Evolutionary conservation across 2,888 invertebrate species (phyloP).

Genomic region (Camponotus fellah): DNA sequence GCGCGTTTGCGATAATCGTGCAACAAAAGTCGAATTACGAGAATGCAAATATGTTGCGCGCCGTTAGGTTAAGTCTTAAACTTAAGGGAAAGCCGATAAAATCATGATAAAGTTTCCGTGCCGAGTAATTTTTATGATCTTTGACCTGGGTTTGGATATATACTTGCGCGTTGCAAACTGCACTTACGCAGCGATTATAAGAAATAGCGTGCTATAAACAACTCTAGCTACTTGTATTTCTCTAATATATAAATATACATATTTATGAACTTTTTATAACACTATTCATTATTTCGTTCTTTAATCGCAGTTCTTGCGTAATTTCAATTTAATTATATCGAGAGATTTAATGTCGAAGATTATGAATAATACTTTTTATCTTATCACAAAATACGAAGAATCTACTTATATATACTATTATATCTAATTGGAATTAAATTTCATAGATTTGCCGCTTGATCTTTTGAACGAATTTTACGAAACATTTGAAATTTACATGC

Average conservation of each 20-base stretch:
- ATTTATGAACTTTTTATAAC: not conserved
- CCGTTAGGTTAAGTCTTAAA: not conserved
- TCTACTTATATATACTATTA: no score
- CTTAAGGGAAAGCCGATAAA: not conserved
- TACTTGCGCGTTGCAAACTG: not conserved
- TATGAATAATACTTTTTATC: not conserved
- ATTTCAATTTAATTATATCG: not conserved
- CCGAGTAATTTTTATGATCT: conserved; percentile 18
- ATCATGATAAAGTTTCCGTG: conserved; percentile 10
- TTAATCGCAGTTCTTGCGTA: not conserved
- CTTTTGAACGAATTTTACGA: not conserved
- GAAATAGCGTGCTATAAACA: not conserved
- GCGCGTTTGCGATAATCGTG: not conserved
- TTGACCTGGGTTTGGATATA: not conserved
- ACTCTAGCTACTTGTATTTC: not conserved
- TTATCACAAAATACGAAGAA: not conserved
- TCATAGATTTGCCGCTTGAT: not conserved
- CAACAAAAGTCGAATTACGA: conserved; percentile 16
- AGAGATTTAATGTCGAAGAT: not conserved
- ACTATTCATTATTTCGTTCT: not conserved
- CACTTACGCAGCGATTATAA: not conserved
- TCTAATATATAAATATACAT: not conserved
- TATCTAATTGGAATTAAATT: not conserved
- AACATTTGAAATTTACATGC: not conserved
- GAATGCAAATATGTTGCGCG: conserved; percentile 18